phyloP scores from a whole-genome alignment of 2,888 invertebrate species.

The Papilio gigon region DNA sequence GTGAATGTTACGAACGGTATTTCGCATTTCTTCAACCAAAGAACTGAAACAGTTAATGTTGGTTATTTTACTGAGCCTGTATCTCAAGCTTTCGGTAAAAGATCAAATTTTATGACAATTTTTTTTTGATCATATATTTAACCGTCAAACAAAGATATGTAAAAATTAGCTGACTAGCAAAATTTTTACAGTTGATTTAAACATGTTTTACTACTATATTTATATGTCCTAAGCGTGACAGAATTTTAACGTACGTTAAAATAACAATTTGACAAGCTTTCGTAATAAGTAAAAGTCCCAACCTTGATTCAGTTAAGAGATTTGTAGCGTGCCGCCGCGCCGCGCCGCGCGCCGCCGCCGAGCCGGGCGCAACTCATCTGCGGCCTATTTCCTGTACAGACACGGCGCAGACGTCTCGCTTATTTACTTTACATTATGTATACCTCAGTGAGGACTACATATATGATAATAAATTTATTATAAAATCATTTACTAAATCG shows the following conservation, averaged over 20 bases:
- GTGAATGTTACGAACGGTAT: constrained; percentile 16
- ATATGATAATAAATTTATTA: constrained; percentile 22
- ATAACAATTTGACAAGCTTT: not conserved
- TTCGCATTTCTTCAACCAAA: constrained; percentile 3
- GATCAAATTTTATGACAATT: no score
- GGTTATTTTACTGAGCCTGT: not conserved
- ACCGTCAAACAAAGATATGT: not conserved
- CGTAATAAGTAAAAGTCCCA: constrained; percentile 4
- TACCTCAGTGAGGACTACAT: constrained; percentile 47
- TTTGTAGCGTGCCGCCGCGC: constrained; percentile 42
- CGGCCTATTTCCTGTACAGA: constrained; percentile 75
- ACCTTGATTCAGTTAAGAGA: constrained; percentile 33
- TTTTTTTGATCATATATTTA: no score
- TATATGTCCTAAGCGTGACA: no score
- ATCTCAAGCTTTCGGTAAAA: no score
- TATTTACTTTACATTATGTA: constrained; percentile 38
- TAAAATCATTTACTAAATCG: not conserved
- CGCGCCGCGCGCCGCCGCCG: constrained; percentile 43
- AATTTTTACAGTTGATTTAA: not conserved
- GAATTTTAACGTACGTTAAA: not conserved
- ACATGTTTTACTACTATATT: not conserved
- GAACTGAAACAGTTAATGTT: not conserved
- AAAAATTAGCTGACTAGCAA: not conserved
- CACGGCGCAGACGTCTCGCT: constrained; percentile 53
- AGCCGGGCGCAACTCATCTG: constrained; percentile 67